A percentile compares a stretch with the other conserved stretches of the same genome.
phyloP scores from a whole-genome alignment of 2,113 vertebrate genomes.

The Parotia lawesii region DNA sequence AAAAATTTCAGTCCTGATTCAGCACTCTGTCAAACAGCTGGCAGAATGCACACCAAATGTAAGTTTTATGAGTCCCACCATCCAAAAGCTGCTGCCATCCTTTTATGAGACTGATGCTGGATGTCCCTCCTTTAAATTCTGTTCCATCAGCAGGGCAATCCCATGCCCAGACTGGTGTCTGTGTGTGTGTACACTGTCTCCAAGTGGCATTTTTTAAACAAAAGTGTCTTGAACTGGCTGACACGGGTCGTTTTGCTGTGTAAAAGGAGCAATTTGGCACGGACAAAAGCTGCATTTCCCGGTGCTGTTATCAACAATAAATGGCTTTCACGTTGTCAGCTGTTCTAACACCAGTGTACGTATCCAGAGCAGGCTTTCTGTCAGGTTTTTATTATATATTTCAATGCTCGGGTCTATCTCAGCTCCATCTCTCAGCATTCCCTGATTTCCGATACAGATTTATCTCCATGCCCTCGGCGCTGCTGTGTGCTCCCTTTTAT shows the following conservation, averaged over 20 bases:
- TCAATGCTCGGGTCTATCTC: neutral
- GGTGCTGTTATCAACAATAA: neutral
- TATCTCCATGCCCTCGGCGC: neutral
- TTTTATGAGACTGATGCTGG: neutral
- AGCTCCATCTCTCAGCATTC: neutral
- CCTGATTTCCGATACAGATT: conserved; percentile 1
- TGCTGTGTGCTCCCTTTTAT: neutral
- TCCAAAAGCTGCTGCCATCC: neutral
- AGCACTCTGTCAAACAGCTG: neutral
- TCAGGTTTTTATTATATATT: neutral
- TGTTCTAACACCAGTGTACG: neutral
- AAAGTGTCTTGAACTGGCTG: neutral
- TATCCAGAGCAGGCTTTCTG: neutral
- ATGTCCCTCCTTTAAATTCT: neutral
- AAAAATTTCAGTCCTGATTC: neutral
- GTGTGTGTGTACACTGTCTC: neutral
- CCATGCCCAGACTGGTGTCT: neutral
- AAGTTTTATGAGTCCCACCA: neutral
- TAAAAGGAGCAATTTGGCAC: conserved; percentile 2
- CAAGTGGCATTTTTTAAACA: neutral
- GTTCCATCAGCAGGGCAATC: neutral
- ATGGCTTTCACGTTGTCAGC: neutral
- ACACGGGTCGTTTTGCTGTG: neutral
- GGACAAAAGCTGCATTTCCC: neutral
- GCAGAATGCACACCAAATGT: neutral